Percentiles rank a stretch among this genome's conserved stretches.
Conservation (phyloP, 1,140 invertebrate genomes). For the Drosophila pseudoobscura region DNA sequence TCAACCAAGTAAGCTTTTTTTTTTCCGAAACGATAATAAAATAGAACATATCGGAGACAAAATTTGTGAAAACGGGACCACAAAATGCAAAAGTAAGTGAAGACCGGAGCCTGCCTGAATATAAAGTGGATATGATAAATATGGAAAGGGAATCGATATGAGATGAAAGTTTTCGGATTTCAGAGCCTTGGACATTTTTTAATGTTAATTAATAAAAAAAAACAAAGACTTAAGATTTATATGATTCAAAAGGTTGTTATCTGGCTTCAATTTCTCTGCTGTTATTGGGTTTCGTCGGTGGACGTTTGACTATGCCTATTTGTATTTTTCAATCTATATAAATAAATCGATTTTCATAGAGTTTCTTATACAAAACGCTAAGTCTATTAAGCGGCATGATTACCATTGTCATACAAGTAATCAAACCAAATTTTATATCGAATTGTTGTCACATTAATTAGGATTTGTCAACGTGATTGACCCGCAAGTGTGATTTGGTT, state of each 20-base stretch:
- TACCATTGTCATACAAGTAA: conserved; percentile 83
- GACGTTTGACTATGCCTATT: conserved; percentile 2
- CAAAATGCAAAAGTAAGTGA: no score
- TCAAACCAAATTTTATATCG: conserved; percentile 59
- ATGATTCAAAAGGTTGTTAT: no score
- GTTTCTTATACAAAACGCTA: conserved; percentile 1
- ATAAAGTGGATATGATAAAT: no score
- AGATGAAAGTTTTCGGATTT: not conserved
- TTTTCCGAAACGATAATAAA: no score
- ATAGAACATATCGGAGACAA: no score
- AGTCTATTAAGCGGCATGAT: conserved; percentile 57
- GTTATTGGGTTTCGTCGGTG: no score
- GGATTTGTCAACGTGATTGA: conserved; percentile 44
- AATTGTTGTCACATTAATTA: conserved; percentile 69
- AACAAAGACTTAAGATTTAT: no score
- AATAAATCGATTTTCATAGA: not conserved
- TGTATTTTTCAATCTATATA: conserved; percentile 1
- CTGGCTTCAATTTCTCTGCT: no score
- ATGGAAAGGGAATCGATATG: no score
- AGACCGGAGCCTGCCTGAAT: no score
- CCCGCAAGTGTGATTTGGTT: conserved; percentile 11
- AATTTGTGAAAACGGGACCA: no score
- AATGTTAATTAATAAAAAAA: not conserved
- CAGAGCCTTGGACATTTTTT: conserved; percentile 28
- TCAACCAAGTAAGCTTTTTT: no score